Percentiles rank a stretch among this genome's conserved stretches.
These are phyloP conservation scores for Cerastoderma edule DNA, from an alignment of 2,888 invertebrate species.

Conservation along the genomic window DNA sequence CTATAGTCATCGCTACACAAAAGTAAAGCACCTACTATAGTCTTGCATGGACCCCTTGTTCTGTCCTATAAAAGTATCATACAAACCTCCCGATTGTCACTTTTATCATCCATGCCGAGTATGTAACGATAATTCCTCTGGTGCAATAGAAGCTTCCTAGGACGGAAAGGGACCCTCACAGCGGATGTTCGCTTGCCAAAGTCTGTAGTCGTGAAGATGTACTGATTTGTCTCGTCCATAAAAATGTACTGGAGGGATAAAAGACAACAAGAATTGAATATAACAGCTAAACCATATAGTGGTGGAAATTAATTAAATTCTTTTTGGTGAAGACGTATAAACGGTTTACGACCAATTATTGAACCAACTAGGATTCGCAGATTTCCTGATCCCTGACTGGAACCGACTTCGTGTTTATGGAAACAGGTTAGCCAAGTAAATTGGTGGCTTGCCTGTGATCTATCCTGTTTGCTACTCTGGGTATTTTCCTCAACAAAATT, in stretches of 20 bases:
- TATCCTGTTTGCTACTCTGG: background rate
- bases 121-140: constrained; percentile 89
- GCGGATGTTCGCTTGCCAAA: constrained; percentile 89
- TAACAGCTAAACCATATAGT: background rate
- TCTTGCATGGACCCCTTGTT: background rate
- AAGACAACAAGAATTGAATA: background rate
- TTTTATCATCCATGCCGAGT: constrained; percentile 90
- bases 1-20: background rate
- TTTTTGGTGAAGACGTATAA: background rate
- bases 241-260: constrained; percentile 91
- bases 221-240: constrained; percentile 90
- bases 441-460: no score
- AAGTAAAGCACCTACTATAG: constrained; percentile 56
- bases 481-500: background rate
- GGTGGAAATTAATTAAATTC: background rate
- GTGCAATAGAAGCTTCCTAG: constrained; percentile 91
- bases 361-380: background rate
- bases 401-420: no score
- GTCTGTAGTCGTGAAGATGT: constrained; percentile 90
- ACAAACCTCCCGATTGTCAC: constrained; percentile 86
- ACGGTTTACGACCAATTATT: background rate
- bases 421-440: no score
- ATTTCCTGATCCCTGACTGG: no score
- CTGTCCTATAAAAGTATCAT: background rate
- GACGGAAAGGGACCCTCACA: constrained; percentile 89